phyloP scores from a whole-genome alignment of 2,797 vertebrate genomes.

The Taeniopygia guttata region DNA sequence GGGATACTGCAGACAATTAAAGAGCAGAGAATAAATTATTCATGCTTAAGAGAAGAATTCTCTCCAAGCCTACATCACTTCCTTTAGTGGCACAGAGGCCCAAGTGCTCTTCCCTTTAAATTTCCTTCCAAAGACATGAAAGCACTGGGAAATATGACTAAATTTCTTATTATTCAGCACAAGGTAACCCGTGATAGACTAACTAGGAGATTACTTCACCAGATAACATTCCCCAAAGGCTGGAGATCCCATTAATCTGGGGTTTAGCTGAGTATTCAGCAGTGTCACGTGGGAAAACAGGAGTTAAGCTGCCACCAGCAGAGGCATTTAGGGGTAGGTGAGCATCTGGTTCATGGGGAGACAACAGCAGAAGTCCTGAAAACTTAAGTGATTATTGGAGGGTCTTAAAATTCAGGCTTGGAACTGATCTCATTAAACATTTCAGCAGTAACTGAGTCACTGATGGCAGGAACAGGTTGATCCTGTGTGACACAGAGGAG shows the following conservation, averaged over 20 bases:
- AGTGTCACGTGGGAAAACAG: not conserved
- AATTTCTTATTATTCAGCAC: not conserved
- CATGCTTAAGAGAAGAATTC: not conserved
- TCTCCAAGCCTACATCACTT: not conserved
- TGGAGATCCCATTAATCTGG: constrained; percentile 35
- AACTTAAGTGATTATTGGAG: not conserved
- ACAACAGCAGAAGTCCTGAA: not conserved
- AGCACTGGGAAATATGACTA: not conserved
- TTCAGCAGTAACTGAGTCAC: not conserved
- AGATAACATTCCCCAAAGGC: constrained; percentile 2
- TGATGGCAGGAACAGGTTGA: not conserved
- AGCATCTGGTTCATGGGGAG: not conserved
- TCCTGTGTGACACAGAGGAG: accelerated
- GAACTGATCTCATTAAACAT: not conserved
- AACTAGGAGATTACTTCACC: constrained; percentile 1
- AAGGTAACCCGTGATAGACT: not conserved
- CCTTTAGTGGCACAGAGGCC: not conserved
- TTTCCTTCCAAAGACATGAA: not conserved
- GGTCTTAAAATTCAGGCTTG: not conserved
- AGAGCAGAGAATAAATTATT: constrained; percentile 19
- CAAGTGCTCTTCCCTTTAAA: not conserved
- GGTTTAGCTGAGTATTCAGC: not conserved
- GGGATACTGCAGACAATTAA: not conserved
- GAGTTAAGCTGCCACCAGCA: not conserved
- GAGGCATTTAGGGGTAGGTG: not conserved